Evolutionary conservation across 2,888 invertebrate genomes (phyloP), one percentile per base, ranked within the genome.

Genomic region (Bellardia pandia): DNA sequence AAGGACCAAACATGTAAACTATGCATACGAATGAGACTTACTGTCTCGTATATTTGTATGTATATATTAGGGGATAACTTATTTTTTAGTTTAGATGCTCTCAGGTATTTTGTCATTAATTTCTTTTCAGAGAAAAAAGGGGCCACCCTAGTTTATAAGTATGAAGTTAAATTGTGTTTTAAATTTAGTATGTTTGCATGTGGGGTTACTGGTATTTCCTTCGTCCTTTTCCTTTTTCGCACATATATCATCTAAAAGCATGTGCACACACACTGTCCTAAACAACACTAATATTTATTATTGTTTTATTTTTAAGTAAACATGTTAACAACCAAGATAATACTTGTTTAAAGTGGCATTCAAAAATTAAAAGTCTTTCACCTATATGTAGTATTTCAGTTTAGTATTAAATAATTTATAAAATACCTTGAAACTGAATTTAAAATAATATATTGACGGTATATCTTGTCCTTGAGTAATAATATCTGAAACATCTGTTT

Each of bases 171-270:
- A 23, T 23, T 23, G 23, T 23, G 56, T n/a, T n/a, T 53, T 14
- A n/a, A 53, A 53, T 53, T 53, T n/a, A 37, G 60, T 64, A 62
- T 40, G 13, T 64, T 37, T 40, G 3, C 40, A 14, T 64, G n/a
- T 64, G 40, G 14, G n/a, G 40, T 64, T 33, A 3, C 11, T 37
- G 40, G 62, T 40, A 40, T 64, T 40, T 40, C 62, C 40, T 64
- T 8, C n/a, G 40, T 64, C 62, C 62, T 64, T 37, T 64, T 64
- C 60, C 60, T 60, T n/a, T n/a, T n/a, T n/a, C n/a, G 60, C 37
- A 37, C 37, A 37, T 14, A 37, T 6, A 37, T 23, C 37, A 37
- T 37, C 33, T 14, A 37, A 23, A 56, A 6, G 2, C 23, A 23
- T 13, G 14, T 7, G 23, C 2, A 7, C 16, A 56, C 56, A 23